phyloP scores from a whole-genome alignment of 2,113 vertebrate species.

The Sisor rabdophorus region DNA sequence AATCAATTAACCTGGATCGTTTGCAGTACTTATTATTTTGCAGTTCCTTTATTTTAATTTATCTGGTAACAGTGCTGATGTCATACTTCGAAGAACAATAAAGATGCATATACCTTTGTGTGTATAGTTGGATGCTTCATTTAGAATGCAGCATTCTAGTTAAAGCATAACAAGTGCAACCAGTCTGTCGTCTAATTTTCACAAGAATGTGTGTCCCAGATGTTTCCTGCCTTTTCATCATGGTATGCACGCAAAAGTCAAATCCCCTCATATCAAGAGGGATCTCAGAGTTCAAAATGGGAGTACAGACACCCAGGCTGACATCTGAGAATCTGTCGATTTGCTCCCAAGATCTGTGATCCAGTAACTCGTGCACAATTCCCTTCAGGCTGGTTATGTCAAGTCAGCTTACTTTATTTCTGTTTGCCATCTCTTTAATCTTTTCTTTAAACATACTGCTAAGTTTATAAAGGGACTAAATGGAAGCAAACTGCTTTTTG shows the following conservation, averaged over 20 bases:
- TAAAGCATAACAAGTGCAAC: constrained; percentile 55
- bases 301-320: constrained; percentile 45
- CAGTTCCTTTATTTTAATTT: background rate
- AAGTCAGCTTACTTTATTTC: constrained; percentile 36
- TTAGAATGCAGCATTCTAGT: constrained; percentile 38
- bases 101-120: background rate
- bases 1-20: background rate
- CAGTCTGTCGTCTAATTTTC: constrained; percentile 46
- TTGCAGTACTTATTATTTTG: background rate
- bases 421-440: constrained; percentile 40
- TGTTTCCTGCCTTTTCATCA: constrained; percentile 56
- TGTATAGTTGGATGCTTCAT: constrained; percentile 18
- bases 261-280: constrained; percentile 55
- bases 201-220: constrained; percentile 54
- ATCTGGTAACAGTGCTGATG: too few species aligned
- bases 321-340: constrained; percentile 42
- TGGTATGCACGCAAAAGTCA: constrained; percentile 53
- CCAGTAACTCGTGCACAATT: constrained; percentile 38
- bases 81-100: constrained; percentile 15
- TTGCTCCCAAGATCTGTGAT: constrained; percentile 32
- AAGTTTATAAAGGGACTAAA: constrained; percentile 30
- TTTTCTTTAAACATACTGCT: constrained; percentile 29
- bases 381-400: constrained; percentile 44
- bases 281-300: constrained; percentile 50
- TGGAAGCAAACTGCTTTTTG: constrained; percentile 37